A percentile compares a stretch with the other conserved stretches of the same genome.
phyloP scores from a whole-genome alignment of 2,113 vertebrate genomes.

The Mesitornis unicolor region DNA sequence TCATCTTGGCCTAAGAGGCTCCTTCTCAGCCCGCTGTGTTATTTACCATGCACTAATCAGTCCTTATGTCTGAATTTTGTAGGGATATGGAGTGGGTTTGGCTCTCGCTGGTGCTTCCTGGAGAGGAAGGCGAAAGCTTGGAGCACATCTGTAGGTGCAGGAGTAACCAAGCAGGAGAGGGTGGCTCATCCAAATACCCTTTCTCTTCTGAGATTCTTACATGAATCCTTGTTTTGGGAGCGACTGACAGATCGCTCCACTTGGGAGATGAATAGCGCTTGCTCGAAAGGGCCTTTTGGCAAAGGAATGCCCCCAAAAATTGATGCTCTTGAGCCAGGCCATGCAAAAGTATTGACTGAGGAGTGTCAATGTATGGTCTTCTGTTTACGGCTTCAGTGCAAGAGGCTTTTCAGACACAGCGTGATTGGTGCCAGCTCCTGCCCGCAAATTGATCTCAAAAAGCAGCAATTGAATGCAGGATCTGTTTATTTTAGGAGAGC shows the following conservation, averaged over 20 bases:
- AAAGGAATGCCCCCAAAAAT: not conserved
- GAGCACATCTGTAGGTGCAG: not conserved
- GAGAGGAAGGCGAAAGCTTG: not conserved
- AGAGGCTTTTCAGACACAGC: not conserved
- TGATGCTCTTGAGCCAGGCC: not conserved
- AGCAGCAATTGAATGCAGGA: not conserved
- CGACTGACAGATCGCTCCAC: not conserved
- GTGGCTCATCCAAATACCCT: not conserved
- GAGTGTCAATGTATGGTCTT: not conserved
- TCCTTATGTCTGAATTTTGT: not conserved
- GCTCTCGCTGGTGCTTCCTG: not conserved
- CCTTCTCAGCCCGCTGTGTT: not conserved
- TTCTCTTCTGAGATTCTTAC: not conserved
- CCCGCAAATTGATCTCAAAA: slow-evolving; percentile 39
- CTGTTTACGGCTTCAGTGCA: not conserved
- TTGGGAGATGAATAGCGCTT: slow-evolving; percentile 5
- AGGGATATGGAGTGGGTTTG: not conserved
- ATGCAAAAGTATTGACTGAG: slow-evolving; percentile 9
- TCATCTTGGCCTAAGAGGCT: not conserved
- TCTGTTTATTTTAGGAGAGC: slow-evolving; percentile 19
- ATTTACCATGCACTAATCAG: accelerated
- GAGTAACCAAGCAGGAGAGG: not conserved
- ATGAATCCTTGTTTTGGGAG: not conserved
- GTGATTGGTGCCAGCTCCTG: slow-evolving; percentile 33
- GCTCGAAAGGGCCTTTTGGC: not conserved